Percentiles rank a stretch among this genome's conserved stretches.
Conservation (phyloP, 2,797 vertebrate genomes). For the Dipus sagitta region DNA sequence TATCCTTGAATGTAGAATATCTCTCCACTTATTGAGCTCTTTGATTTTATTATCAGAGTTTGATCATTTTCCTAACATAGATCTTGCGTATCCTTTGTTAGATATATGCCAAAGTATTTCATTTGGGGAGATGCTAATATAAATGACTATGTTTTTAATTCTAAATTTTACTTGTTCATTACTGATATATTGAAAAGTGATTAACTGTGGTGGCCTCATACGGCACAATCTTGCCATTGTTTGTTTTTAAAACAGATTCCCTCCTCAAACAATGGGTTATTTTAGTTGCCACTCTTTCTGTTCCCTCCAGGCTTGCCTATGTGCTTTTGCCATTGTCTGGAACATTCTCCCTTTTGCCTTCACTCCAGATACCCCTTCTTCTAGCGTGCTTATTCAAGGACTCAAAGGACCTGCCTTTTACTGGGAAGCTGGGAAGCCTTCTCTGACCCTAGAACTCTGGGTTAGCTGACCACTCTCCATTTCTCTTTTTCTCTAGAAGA, state of each 20-base stretch:
- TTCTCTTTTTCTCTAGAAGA: not conserved
- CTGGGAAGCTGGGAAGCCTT: not conserved
- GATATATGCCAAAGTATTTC: constrained; percentile 27
- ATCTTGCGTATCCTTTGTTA: constrained; percentile 1
- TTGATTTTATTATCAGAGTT: constrained; percentile 39
- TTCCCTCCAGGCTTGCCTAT: not conserved
- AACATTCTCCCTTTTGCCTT: not conserved
- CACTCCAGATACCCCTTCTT: not conserved
- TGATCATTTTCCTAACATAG: constrained; percentile 1
- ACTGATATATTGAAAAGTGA: not conserved
- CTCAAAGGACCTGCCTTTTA: constrained; percentile 30
- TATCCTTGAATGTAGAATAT: not conserved
- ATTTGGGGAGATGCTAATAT: not conserved
- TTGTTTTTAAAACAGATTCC: constrained; percentile 65
- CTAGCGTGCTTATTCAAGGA: not conserved
- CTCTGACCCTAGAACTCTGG: not conserved
- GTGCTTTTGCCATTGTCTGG: not conserved
- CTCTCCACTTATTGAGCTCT: constrained; percentile 37
- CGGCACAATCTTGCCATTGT: not conserved
- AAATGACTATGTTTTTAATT: constrained; percentile 37
- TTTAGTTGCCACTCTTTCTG: constrained; percentile 4
- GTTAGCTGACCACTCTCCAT: not conserved
- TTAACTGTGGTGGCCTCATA: not conserved
- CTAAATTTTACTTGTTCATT: not conserved
- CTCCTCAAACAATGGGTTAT: not conserved